Evolutionary conservation across 2,888 invertebrate species (phyloP), one percentile per base, ranked within the genome.

Genomic region (Cerastis leucographa): DNA sequence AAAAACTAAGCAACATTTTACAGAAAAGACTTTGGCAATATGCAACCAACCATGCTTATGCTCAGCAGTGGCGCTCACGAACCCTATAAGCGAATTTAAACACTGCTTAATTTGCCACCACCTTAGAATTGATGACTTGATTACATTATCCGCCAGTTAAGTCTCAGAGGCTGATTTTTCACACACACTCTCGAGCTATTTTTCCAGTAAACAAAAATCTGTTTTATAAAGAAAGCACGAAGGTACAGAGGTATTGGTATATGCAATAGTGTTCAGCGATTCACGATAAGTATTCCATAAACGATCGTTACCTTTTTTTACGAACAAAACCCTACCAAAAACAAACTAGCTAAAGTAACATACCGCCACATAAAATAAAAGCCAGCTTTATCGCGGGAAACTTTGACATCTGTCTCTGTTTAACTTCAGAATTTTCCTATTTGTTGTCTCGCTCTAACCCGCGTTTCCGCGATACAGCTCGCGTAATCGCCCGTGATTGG

Each of bases 331-430:
- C 70, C 46, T 78, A 65, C 74, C 71, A 76, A 85, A 80, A 80
- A 84, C 77, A 85, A 87, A 86, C 81, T 71, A 81, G 76, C 78
- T 77, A 71, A 80, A 80, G 81, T 83, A 83, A 83, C 80, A 83
- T 86, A 89, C 74, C 81, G 73, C 81, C 81, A 74, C 88, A 74
- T 89, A 87, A 89, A 88, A 88, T 77, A 85, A 84, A 84, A 85
- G 67, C 68, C 25, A 81, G 68, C 71, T 84, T 81, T 85, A 81
- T 84, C 81, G 78, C 66, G 73, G 65, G 56, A 78, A 83, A 80
- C 65, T 78, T 73, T 56, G 71, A 4, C 59, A 68, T 35, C 59
- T 68, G n/a, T 82, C 71, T 73, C 65, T 76, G 2, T 87, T 71
- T 56, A 56, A 73, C 80, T 77, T 59, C 0, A 12, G 0, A n/a